These are phyloP conservation scores for Halictus ligatus DNA, from an alignment of 2,888 invertebrate genomes.

Conservation along the genomic window DNA sequence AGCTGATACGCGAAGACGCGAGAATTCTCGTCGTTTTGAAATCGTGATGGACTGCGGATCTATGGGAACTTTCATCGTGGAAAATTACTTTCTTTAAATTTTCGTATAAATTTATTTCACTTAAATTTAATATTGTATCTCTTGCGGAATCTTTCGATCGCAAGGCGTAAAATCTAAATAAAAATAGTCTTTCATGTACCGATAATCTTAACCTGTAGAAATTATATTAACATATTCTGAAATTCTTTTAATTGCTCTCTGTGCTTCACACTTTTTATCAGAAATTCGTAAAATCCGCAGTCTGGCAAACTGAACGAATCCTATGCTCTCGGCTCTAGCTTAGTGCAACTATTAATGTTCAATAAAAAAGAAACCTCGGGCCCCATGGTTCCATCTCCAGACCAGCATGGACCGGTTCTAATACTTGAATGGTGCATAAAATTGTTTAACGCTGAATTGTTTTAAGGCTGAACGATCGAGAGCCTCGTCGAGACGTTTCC, in stretches of 20 bases:
- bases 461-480: not conserved
- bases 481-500: not conserved
- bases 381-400: not conserved
- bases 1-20: too few relatives aligned
- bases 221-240: too few relatives aligned
- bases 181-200: not conserved
- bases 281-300: not conserved
- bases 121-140: not conserved
- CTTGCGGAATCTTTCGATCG: not conserved
- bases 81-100: not conserved
- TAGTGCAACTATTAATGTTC: not conserved
- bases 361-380: not conserved
- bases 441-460: not conserved
- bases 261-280: not conserved
- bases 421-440: slow-evolving; percentile 1
- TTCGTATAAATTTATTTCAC: not conserved
- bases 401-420: not conserved
- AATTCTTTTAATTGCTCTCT: not conserved
- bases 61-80: not conserved
- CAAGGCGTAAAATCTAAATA: not conserved
- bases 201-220: not conserved
- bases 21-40: too few relatives aligned
- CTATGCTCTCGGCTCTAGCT: not conserved
- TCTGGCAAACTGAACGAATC: not conserved
- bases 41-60: too few relatives aligned